Base-by-base conservation (phyloP, 2,797 vertebrate genomes). In the Cuculus canorus region DNA sequence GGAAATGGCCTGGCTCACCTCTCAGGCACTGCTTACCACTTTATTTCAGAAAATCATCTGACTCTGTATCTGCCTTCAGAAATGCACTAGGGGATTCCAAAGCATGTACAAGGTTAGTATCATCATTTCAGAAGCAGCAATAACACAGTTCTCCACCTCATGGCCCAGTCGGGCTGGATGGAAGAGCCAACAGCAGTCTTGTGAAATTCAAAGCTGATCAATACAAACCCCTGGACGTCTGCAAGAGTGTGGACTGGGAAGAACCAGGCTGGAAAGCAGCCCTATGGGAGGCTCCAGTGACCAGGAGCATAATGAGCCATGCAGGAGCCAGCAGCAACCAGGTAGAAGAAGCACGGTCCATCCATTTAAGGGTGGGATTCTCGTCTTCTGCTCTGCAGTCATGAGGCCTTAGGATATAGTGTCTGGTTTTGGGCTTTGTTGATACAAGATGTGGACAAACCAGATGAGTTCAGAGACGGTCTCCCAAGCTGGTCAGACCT, bases 41-140 rank as follows among this genome's bases (percentile, higher is more conserved):
- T 96, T 71, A 53, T 64, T 95, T 94, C 82, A 90, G 70, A 95
- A 97, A 88, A 70, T 86, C 63, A 45, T 91, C 80, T 92, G 89
- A 86, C 33, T 59, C 73, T 79, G 77, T 48, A 95, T 32, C 66
- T 91, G 93, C 66, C n/a, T 93, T 93, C 87, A 96, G 86, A 95
- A 94, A 92, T 80, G 35, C 27, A 37, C 80, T 82, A 92, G 92
- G 47, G 22, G 39, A 47, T 94, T 95, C 91, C 91, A 96, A 95
- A 60, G n/a, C 88, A 94, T 86, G 90, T 86, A 84, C 70, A 56
- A 88, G 70, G 88, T 93, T 82, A 86, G 47, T 21, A 52, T 66
- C 93, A 93, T 86, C 11, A 52, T 84, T 95, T 95, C 88, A 92
- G 92, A 64, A 95, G 80, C 73, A 95, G 30, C 35, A 91, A 48